Base-by-base conservation (phyloP, 2,113 vertebrate species). In the Peucedramus taeniatus region DNA sequence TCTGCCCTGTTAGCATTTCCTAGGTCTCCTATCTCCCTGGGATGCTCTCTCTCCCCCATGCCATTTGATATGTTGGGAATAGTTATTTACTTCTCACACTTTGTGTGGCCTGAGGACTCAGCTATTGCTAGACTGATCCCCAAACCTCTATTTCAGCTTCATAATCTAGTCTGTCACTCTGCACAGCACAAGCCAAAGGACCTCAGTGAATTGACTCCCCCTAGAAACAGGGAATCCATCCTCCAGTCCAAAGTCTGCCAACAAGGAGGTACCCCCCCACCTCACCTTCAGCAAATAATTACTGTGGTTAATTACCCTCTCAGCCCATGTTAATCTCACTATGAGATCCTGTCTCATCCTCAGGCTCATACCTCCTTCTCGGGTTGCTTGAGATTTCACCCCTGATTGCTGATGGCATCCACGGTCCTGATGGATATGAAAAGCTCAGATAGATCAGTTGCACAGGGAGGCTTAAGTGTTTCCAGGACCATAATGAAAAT, bases 401-500 rank as follows among this genome's bases (percentile, higher is more conserved):
- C 88, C 82, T 89, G 94, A 95, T 94, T 95, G 92, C 90, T 93
- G 96, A 94, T 96, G 89, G 93, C 92, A 93, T 96, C 93, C 94
- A 53, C 86, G 63, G 85, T 84, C 83, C 72, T 72, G 80, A 40
- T 87, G 83, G 35, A 59, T 96, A 66, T 93, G 95, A 96, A 97
- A 97, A 93, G 92, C 83, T 78, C 65, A 33, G 77, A 47, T 83
- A 94, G 90, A 93, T 96, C 96, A 81, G 64, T 94, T 90, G 94
- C 89, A 93, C 74, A 51, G 83, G 82, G 63, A 91, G 94, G 89
- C 89, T 96, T 96, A 96, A 97, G 94, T 93, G 94, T 94, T 95
- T 93, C 91, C 96, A 97, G 83, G 89, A 35, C 90, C 78, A 33
- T 96, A 94, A 96, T 96, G 95, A 96, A 94, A 96, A 95, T 97